Evolutionary conservation across 2,797 vertebrate species (phyloP), one percentile per base, ranked within the genome.

Genomic region (Rhadinocentrus ornatus): DNA sequence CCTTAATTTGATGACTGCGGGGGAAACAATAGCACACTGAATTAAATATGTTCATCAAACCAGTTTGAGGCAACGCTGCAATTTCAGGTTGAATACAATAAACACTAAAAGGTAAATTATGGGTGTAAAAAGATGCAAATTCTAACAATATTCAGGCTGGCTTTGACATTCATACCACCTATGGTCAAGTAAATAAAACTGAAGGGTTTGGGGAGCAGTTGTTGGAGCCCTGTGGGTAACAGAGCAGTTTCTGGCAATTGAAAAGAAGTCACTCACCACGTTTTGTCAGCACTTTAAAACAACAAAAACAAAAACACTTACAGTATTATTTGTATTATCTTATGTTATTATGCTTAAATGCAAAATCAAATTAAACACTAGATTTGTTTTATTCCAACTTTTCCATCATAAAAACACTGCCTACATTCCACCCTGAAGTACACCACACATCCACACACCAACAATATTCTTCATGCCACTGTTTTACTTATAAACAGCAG

Each of bases 101-200:
- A 48, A 48, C 22, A 52, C 22, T 15, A 54, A 32, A 29, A 15
- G 48, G 27, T 66, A 56, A 66, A 66, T 12, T 20, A 7, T 65
- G 35, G 12, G 35, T 8, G 29, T 31, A 56, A 22, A 41, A 39
- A 29, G 13, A 66, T 29, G 22, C 52, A 46, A 1, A 18, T 0
- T 20, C 10, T 56, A 26, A 27, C 50, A 26, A 26, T 6, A 26
- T 53, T 29, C 26, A 29, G 52, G 26, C 26, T 52, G 48, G 26
- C 35, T 26, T 54, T 32, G 26, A 32, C 27, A 57, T 15, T 32
- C 11, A 32, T 32, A 66, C 26, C 3, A 9, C 22, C 10, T 32
- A 24, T 56, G 27, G 24, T 13, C 26, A 16, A 54, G 52, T 54
- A 54, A 27, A 54, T 15, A 54, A 26, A n/a, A n/a, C n/a, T n/a